Conservation (phyloP, 2,797 vertebrate genomes). For the Bufotes viridis region DNA sequence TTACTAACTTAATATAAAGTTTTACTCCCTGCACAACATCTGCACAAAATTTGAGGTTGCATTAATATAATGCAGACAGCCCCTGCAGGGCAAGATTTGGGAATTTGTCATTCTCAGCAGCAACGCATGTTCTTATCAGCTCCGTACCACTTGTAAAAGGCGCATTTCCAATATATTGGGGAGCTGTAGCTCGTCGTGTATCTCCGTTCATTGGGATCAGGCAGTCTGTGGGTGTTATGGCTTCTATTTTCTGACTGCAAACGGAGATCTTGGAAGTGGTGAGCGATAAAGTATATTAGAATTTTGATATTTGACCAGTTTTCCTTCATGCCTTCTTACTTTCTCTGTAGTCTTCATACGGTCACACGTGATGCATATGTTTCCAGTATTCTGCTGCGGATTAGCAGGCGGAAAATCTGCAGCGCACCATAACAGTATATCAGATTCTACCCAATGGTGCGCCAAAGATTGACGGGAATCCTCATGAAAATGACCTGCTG, state of each 20-base stretch:
- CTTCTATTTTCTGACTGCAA: not conserved
- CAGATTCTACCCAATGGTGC: no score
- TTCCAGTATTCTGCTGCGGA: no score
- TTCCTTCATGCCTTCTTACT: no score
- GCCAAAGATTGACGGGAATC: no score
- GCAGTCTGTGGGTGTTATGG: not conserved
- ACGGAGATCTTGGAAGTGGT: no score
- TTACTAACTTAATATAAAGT: not conserved
- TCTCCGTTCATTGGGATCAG: not conserved
- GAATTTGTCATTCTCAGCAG: not conserved
- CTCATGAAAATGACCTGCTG: no score
- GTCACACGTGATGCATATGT: no score
- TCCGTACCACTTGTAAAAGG: not conserved
- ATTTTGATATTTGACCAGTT: no score
- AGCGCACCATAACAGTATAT: no score
- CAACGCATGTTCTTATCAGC: not conserved
- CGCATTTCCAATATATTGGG: not conserved
- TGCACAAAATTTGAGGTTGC: not conserved
- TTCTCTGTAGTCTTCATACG: no score
- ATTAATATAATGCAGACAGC: not conserved
- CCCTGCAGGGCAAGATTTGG: not conserved
- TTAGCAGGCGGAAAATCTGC: no score
- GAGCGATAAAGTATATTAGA: no score
- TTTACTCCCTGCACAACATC: not conserved
- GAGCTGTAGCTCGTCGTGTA: not conserved